A percentile compares a stretch with the other conserved stretches of the same genome.
Conservation (phyloP, 2,113 vertebrate genomes). For the human (Homo sapiens) region DNA sequence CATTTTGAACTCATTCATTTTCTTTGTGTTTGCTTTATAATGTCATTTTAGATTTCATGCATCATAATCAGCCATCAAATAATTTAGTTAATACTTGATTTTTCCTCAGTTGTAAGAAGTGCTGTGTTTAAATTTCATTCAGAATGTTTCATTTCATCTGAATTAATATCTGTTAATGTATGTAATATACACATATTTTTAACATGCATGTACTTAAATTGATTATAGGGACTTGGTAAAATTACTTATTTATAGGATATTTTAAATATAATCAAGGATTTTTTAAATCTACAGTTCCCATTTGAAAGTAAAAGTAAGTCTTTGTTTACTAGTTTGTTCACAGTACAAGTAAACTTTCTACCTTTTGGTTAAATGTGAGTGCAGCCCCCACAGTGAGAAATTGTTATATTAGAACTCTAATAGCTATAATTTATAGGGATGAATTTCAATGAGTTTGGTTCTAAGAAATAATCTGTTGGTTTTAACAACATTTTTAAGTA, state of each 20-base stretch:
- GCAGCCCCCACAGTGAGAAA: neutral
- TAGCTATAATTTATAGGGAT: neutral
- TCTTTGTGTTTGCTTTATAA: neutral
- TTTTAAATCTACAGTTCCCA: neutral
- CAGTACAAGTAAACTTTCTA: neutral
- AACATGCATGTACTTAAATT: neutral
- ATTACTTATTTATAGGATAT: neutral
- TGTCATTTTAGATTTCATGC: neutral
- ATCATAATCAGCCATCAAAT: neutral
- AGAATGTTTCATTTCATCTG: neutral
- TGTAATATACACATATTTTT: neutral
- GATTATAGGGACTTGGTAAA: neutral
- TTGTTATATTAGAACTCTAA: neutral
- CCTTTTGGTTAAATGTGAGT: neutral
- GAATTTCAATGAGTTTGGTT: neutral
- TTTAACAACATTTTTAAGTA: neutral
- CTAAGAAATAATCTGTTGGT: neutral
- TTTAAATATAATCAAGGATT: neutral
- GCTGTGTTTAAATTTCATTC: neutral
- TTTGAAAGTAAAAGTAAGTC: neutral
- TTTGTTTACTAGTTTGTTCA: slow-evolving; percentile 14
- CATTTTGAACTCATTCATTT: neutral
- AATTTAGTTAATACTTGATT: neutral
- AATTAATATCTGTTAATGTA: neutral
- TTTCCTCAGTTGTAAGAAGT: neutral